Percentiles rank a stretch among this genome's conserved stretches.
phyloP scores from a whole-genome alignment of 2,113 vertebrate species.

The Indri indri region DNA sequence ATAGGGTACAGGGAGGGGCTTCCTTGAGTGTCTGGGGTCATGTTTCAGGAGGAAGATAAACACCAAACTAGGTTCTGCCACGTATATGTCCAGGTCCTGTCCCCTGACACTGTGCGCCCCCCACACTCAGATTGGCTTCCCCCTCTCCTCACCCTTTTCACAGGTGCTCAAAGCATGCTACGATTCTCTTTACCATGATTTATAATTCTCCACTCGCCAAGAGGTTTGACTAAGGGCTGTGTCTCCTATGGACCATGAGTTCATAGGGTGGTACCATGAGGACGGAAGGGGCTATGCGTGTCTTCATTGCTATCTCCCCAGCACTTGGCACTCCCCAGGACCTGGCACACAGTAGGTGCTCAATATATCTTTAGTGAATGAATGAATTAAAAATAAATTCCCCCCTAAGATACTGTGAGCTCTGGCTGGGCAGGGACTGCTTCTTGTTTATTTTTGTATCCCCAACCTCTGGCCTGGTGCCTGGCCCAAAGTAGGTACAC shows the following conservation, averaged over 20 bases:
- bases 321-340: neutral
- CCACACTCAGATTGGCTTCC: neutral
- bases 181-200: neutral
- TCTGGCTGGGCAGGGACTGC: neutral
- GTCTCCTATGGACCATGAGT: neutral
- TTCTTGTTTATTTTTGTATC: constrained; percentile 8
- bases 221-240: neutral
- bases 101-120: neutral
- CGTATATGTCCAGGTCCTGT: neutral
- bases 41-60: constrained; percentile 13
- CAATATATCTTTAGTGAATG: neutral
- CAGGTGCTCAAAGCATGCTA: neutral
- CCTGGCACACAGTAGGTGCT: neutral
- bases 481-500: neutral
- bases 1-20: neutral
- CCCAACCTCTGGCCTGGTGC: neutral
- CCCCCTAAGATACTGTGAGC: neutral
- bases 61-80: neutral
- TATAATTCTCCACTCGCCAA: neutral
- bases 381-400: constrained; percentile 20
- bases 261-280: neutral
- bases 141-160: too few relatives aligned
- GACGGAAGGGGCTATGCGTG: neutral
- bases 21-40: neutral
- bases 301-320: neutral